A percentile compares a stretch with the other conserved stretches of the same genome.
These are phyloP conservation scores for Coleophora deauratella DNA, from an alignment of 2,888 invertebrate species.

Conservation along the genomic window DNA sequence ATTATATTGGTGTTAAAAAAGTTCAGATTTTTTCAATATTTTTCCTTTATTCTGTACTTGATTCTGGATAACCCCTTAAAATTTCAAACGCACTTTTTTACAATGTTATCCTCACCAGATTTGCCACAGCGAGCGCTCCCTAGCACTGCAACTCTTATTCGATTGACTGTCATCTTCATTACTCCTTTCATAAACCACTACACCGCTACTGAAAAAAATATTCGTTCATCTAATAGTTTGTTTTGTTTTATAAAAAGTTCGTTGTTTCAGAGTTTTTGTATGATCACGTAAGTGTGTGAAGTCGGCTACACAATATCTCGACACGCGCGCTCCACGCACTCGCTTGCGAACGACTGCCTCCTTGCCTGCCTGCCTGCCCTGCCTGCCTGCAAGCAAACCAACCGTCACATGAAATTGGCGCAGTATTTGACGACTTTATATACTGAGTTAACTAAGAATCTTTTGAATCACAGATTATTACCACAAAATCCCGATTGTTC, in stretches of 20 bases:
- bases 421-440: slow-evolving; percentile 36
- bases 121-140: slow-evolving; percentile 84
- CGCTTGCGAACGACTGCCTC: slow-evolving; percentile 60
- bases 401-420: slow-evolving; percentile 59
- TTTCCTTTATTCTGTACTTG: too few relatives aligned
- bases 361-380: too few relatives aligned
- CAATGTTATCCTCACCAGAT: slow-evolving; percentile 76
- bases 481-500: too few relatives aligned
- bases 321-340: slow-evolving; percentile 66
- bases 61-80: too few relatives aligned
- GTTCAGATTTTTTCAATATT: too few relatives aligned
- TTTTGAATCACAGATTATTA: neutral
- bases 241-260: slow-evolving; percentile 15
- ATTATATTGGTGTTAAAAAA: too few relatives aligned
- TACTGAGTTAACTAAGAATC: slow-evolving; percentile 4
- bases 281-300: slow-evolving; percentile 48
- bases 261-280: slow-evolving; percentile 16
- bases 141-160: slow-evolving; percentile 85
- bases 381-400: neutral
- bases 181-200: slow-evolving; percentile 38
- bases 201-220: slow-evolving; percentile 29
- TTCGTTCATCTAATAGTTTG: slow-evolving; percentile 28
- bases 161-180: slow-evolving; percentile 84
- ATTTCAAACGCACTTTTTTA: slow-evolving; percentile 18
- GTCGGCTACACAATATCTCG: slow-evolving; percentile 42